phyloP scores from a whole-genome alignment of 2,888 invertebrate species.

The Torymus aiolomorphi region DNA sequence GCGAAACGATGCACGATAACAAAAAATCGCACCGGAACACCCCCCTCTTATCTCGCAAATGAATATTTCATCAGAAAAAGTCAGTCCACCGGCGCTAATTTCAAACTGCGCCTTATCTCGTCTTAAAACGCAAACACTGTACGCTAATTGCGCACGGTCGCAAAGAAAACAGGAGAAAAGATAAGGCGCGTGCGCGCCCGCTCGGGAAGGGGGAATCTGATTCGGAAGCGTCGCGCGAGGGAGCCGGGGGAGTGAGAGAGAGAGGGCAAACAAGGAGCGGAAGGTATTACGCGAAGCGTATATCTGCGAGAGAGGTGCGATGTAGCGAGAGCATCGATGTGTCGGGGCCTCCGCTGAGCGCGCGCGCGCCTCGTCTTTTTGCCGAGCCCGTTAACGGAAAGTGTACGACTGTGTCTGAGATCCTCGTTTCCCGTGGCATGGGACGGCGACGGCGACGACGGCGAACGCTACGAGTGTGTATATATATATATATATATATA shows the following conservation, averaged over 20 bases:
- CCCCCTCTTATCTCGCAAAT: too few relatives aligned
- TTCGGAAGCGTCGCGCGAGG: conserved; percentile 27
- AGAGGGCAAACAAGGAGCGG: conserved; percentile 21
- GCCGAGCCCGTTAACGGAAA: conserved; percentile 32
- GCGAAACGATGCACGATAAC: too few relatives aligned
- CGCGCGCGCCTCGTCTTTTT: too few relatives aligned
- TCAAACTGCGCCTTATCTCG: conserved; percentile 4
- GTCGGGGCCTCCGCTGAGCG: too few relatives aligned
- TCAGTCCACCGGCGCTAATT: background rate
- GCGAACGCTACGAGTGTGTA: too few relatives aligned
- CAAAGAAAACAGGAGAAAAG: conserved; percentile 9
- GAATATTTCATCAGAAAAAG: background rate
- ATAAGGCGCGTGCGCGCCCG: background rate
- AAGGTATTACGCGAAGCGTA: conserved; percentile 19
- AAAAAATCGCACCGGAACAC: too few relatives aligned
- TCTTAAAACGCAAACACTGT: background rate
- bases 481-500: too few relatives aligned
- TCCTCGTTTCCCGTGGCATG: conserved; percentile 26
- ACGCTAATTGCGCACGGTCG: background rate
- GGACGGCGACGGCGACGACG: background rate
- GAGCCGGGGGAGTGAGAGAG: too few relatives aligned
- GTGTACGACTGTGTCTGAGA: conserved; percentile 26
- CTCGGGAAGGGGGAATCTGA: conserved; percentile 6
- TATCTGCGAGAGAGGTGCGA: conserved; percentile 20
- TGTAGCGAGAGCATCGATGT: background rate